Evolutionary conservation across 2,888 invertebrate species (phyloP).

Genomic region (Tetramorium bicarinatum): DNA sequence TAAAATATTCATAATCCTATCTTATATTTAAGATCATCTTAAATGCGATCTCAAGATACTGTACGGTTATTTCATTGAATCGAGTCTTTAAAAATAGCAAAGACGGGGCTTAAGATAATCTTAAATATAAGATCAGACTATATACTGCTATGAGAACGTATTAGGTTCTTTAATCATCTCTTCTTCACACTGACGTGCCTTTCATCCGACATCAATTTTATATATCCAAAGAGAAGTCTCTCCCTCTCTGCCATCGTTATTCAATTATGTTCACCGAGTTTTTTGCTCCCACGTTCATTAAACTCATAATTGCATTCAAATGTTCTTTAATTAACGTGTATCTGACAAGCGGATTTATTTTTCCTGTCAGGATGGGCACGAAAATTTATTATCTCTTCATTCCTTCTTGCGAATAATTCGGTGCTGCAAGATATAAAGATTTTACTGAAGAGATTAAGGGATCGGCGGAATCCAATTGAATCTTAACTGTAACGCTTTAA

Average conservation of each 20-base stretch:
- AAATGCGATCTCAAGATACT: background rate
- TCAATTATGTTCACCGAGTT: slow-evolving; percentile 26
- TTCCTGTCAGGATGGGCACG: background rate
- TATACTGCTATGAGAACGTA: background rate
- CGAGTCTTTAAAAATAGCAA: background rate
- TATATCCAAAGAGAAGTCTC: slow-evolving; percentile 11
- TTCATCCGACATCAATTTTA: slow-evolving; percentile 14
- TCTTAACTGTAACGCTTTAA: slow-evolving; percentile 17
- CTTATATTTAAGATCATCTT: background rate
- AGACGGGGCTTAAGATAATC: background rate
- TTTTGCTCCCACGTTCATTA: slow-evolving; percentile 29
- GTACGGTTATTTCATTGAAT: background rate
- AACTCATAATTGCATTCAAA: slow-evolving; percentile 37
- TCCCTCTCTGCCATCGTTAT: slow-evolving; percentile 1
- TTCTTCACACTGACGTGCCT: background rate
- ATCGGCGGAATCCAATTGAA: slow-evolving; percentile 20
- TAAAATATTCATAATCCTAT: background rate
- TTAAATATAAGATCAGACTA: background rate
- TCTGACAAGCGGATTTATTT: slow-evolving; percentile 39
- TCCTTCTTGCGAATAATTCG: slow-evolving; percentile 23
- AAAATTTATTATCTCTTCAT: slow-evolving; percentile 36
- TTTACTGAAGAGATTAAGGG: slow-evolving; percentile 34
- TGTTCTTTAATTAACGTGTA: slow-evolving; percentile 52
- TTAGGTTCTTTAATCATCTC: background rate
- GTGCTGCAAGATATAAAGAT: slow-evolving; percentile 2